Evolutionary conservation across 1,140 invertebrate genomes (phyloP).

Genomic region (Holcopasites calliopsidis): DNA sequence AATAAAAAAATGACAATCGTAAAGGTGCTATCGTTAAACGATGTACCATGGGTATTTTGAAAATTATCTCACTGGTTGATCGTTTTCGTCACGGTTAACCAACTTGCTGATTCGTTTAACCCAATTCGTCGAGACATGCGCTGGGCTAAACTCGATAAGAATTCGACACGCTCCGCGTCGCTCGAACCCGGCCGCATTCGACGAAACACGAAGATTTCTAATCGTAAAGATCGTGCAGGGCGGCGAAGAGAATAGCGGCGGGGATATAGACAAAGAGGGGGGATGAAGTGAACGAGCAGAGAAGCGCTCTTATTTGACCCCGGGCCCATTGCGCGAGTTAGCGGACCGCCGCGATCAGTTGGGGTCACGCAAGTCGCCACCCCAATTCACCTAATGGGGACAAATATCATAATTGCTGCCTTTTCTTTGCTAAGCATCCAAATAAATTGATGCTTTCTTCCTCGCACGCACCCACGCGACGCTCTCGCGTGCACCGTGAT

Average conservation of each 20-base stretch:
- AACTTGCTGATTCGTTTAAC: constrained; percentile 60
- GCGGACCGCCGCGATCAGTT: constrained; percentile 72
- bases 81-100: constrained; percentile 45
- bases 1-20: not conserved
- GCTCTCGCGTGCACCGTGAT: not conserved
- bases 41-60: constrained; percentile 1
- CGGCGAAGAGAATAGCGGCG: not conserved
- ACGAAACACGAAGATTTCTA: constrained; percentile 21
- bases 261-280: constrained; percentile 26
- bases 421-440: constrained; percentile 69
- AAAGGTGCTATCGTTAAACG: not conserved
- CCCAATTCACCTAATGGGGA: constrained; percentile 74
- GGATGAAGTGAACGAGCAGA: constrained; percentile 60
- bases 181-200: not conserved
- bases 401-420: constrained; percentile 75
- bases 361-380: constrained; percentile 72
- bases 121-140: constrained; percentile 34
- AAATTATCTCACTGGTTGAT: constrained; percentile 17
- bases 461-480: constrained; percentile 19
- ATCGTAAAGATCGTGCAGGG: not conserved
- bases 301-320: constrained; percentile 75
- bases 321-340: constrained; percentile 74
- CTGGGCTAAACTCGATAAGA: not conserved
- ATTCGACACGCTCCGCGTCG: constrained; percentile 19
- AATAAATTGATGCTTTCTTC: constrained; percentile 70